These are phyloP conservation scores for Gymnoscopelus microlampas DNA, from an alignment of 2,797 vertebrate genomes.

Conservation along the genomic window DNA sequence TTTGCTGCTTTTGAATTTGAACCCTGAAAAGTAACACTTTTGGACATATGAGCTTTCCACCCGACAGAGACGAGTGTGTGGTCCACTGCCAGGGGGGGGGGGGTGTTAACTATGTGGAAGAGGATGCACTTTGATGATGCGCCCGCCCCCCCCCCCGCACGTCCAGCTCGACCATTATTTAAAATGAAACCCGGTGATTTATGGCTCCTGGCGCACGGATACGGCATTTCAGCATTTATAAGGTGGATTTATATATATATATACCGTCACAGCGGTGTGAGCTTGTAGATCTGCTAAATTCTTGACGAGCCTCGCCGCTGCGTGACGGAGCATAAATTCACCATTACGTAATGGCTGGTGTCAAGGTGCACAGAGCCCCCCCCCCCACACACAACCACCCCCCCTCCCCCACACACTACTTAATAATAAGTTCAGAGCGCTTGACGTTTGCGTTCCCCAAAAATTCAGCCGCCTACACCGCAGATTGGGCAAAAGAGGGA, in stretches of 20 bases:
- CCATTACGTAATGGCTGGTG: slow-evolving; percentile 3
- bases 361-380: slow-evolving; percentile 4
- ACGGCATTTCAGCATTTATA: slow-evolving; percentile 10
- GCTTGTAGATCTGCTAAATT: too few relatives aligned
- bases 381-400: not conserved
- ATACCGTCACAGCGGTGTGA: too few relatives aligned
- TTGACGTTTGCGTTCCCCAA: slow-evolving; percentile 35
- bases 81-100: too few relatives aligned
- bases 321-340: too few relatives aligned
- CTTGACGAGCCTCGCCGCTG: too few relatives aligned
- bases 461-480: slow-evolving; percentile 17
- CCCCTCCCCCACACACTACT: slow-evolving; percentile 11
- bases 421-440: slow-evolving; percentile 38
- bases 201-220: slow-evolving; percentile 12
- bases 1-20: too few relatives aligned
- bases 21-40: too few relatives aligned
- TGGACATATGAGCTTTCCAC: too few relatives aligned
- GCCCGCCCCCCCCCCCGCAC: not conserved
- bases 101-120: too few relatives aligned
- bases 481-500: slow-evolving; percentile 32
- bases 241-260: too few relatives aligned
- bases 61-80: too few relatives aligned
- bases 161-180: slow-evolving; percentile 26
- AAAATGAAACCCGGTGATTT: slow-evolving; percentile 17
- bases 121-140: too few relatives aligned